Base-by-base conservation (phyloP, 1,140 invertebrate genomes). In the Nymphalis io region DNA sequence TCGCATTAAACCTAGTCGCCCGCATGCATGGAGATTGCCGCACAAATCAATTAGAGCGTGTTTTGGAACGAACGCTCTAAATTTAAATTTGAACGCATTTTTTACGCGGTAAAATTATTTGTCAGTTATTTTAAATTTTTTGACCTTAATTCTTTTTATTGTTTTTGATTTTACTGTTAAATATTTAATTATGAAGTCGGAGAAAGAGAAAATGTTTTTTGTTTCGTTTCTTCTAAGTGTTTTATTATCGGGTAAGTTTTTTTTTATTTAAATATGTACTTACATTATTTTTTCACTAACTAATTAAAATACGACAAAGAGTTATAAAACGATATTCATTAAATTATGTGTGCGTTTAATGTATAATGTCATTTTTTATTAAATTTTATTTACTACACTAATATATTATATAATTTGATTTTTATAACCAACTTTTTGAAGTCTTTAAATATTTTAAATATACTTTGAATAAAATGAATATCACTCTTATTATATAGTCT, bases 11-110 rank as follows among this genome's bases (percentile, higher is more conserved):
- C 75, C 74, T 75, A 74, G 73, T 75, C 78, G 78, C 72, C 73
- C 76, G 82, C 76, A 70, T 80, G 73, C 79, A 73, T 81, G 73
- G 62, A 74, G 76, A 83, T 80, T 74, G 79, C 73, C 75, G 76
- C 75, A 78, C 70, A 77, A 82, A 79, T 80, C 74, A 76, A 78
- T 80, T 77, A 81, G 70, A 70, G 64, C 38, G 69, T 72, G 75
- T 67, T 55, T 55, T 15, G 3, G 23, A 55, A 55, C 23, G 23
- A 76, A 68, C 74, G 70, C 72, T 73, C 64, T 68, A 78, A 74
- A 71, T 72, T 75, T 72, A 62, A 70, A 73, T 16, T 65, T 73
- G 18, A 33, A 33, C 27, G 27, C 27, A 33, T 33, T 33, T n/a
- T 33, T 53, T 21, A 55, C 51, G 48, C 21, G 40, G 55, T 72